A percentile compares a stretch with the other conserved stretches of the same genome.
Conservation (phyloP, 2,113 vertebrate genomes). For the Phyllopteryx taeniolatus region DNA sequence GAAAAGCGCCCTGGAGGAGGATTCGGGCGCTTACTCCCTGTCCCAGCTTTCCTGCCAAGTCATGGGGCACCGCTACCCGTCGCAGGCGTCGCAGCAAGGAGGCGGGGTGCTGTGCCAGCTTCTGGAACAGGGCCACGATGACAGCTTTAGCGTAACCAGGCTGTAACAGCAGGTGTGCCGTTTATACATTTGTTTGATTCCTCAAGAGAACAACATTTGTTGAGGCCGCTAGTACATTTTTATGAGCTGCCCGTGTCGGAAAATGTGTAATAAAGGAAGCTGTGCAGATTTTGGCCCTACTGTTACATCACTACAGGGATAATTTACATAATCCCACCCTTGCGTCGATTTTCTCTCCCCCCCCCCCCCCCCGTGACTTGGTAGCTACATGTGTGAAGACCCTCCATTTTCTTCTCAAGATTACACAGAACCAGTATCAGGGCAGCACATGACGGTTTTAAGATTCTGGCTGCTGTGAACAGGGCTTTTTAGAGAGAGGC, state of each 20-base stretch:
- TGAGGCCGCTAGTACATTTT: background rate
- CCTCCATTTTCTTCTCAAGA: background rate
- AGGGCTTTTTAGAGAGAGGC: no score
- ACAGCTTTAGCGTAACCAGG: constrained; percentile 98
- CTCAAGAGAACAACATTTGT: background rate
- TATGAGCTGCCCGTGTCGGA: no score
- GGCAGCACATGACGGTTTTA: no score
- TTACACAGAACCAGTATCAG: no score
- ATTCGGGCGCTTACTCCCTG: constrained; percentile 85
- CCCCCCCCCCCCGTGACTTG: background rate
- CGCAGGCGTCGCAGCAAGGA: constrained; percentile 82
- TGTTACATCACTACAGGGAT: background rate
- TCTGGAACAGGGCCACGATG: constrained; percentile 90
- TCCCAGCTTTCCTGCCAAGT: constrained; percentile 81
- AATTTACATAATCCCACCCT: background rate
- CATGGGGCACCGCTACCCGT: constrained; percentile 81
- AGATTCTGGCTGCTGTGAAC: no score
- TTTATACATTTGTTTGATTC: background rate
- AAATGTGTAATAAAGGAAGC: background rate
- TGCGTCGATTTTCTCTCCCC: background rate
- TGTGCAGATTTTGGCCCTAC: background rate
- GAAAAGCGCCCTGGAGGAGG: constrained; percentile 83
- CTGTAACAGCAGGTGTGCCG: constrained; percentile 86
- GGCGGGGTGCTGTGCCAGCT: constrained; percentile 92
- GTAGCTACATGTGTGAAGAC: background rate